Evolutionary conservation across 2,888 invertebrate species (phyloP).

Genomic region (Nipponacmea schrenckii): DNA sequence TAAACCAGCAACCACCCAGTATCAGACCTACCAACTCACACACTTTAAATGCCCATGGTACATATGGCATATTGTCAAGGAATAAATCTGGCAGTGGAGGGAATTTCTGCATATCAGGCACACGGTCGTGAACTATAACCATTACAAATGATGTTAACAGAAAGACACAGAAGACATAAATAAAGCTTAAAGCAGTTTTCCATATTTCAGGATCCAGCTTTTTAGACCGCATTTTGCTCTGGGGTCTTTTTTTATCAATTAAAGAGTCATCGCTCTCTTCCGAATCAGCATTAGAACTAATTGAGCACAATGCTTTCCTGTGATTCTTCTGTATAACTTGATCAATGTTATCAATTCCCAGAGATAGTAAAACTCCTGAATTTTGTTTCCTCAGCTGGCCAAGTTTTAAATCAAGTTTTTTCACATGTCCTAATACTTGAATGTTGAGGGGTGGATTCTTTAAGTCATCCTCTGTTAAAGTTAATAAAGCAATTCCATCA

Average conservation of each 20-base stretch:
- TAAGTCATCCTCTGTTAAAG: constrained; percentile 86
- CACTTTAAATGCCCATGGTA: constrained; percentile 99
- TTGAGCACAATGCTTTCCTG: background rate
- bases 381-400: constrained; percentile 38
- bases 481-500: constrained; percentile 88
- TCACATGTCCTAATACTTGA: constrained; percentile 81
- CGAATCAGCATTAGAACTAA: background rate
- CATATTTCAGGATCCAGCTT: constrained; percentile 82
- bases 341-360: background rate
- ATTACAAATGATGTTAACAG: constrained; percentile 80
- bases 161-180: constrained; percentile 65
- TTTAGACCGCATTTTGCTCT: constrained; percentile 19
- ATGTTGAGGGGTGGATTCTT: constrained; percentile 73
- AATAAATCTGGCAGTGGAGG: constrained; percentile 98
- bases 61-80: constrained; percentile 97
- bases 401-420: constrained; percentile 76
- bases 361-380: background rate
- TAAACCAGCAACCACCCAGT: constrained; percentile 86
- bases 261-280: constrained; percentile 29
- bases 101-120: constrained; percentile 94
- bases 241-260: constrained; percentile 16
- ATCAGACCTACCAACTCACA: constrained; percentile 94
- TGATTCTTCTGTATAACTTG: background rate
- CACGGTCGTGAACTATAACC: constrained; percentile 98
- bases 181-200: constrained; percentile 62